These are phyloP conservation scores for Atherix ibis DNA, from an alignment of 2,888 invertebrate species.

Conservation along the genomic window DNA sequence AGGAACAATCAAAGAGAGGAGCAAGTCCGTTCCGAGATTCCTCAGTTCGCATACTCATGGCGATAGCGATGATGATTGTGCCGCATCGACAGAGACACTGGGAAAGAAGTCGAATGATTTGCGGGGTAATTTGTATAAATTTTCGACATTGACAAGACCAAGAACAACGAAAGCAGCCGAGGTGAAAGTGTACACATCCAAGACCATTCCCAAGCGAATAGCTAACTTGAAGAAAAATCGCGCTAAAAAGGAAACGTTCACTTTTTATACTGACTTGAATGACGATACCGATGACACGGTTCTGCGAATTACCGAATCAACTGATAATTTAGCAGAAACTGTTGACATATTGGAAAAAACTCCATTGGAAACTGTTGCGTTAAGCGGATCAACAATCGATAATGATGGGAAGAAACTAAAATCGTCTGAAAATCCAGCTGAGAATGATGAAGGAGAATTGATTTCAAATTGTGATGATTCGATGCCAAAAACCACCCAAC, in stretches of 20 bases:
- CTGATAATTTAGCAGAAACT: conserved; percentile 34
- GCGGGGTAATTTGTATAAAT: conserved; percentile 15
- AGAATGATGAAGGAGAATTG: conserved; percentile 12
- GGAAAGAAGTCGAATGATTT: conserved; percentile 19
- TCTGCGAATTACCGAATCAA: conserved; percentile 47
- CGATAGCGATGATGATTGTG: conserved; percentile 9
- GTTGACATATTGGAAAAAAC: conserved; percentile 9
- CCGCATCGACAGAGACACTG: conserved; percentile 8
- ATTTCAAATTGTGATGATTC: conserved; percentile 12
- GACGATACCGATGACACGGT: conserved; percentile 37
- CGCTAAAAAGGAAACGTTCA: conserved; percentile 43
- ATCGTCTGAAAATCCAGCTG: neutral
- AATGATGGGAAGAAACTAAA: neutral
- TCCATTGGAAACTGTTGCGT: conserved; percentile 5
- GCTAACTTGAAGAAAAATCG: conserved; percentile 53
- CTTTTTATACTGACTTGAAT: conserved; percentile 52
- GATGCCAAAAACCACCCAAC: conserved; percentile 1
- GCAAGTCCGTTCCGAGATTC: conserved; percentile 30
- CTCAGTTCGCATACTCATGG: conserved; percentile 17
- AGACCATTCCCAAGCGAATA: conserved; percentile 54
- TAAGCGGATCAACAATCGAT: neutral
- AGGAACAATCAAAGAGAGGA: conserved; percentile 26
- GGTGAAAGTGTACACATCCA: conserved; percentile 47
- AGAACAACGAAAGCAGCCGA: conserved; percentile 33
- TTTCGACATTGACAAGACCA: conserved; percentile 10